Evolutionary conservation across 64 coral and sea anemone species (phyloP), one percentile per base, ranked within the genome.

Genomic region (Actinia equina): DNA sequence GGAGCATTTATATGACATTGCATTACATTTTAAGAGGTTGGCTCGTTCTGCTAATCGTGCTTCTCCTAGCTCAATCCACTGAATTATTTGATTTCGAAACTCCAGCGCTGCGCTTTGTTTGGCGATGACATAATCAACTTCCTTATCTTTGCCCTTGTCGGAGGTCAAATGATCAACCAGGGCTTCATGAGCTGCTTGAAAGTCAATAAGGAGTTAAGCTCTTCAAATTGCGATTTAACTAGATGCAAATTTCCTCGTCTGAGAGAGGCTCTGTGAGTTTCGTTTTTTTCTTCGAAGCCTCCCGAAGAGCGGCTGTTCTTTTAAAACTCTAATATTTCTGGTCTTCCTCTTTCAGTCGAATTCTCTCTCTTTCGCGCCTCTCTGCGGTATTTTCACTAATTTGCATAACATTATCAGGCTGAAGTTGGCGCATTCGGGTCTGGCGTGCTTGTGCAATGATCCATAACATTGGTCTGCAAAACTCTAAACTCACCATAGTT

Each of bases 71-170:
- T 81, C 78, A 49, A 81, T 81, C 78, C 78, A 81, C 16, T 81
- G 78, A 52, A 81, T 37, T 20, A 81, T 37, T 52, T 81, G 78
- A 23, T 81, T 81, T 81, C 22, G 22, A 81, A 81, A 81, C 43
- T 81, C 78, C 0, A 81, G 78, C 6, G 43, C 43, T 81, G 78
- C 78, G 17, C 43, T 81, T 81, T 81, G 78, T 11, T 81, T 81
- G 78, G 43, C 17, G 18, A 37, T 74, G 19, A 74, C 37, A 74
- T 74, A 74, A 74, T 74, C 69, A 41, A 41, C 69, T 74, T 74
- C 69, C 13, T 74, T 74, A 41, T 74, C 69, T 15, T n/a, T n/a
- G n/a, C n/a, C n/a, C n/a, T n/a, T n/a, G n/a, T n/a, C n/a, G n/a
- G n/a, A n/a, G n/a, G n/a, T n/a, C n/a, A n/a, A n/a, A 41, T 74